These are phyloP conservation scores for Plestiodon gilberti DNA, from an alignment of 2,113 vertebrate genomes.

Conservation along the genomic window DNA sequence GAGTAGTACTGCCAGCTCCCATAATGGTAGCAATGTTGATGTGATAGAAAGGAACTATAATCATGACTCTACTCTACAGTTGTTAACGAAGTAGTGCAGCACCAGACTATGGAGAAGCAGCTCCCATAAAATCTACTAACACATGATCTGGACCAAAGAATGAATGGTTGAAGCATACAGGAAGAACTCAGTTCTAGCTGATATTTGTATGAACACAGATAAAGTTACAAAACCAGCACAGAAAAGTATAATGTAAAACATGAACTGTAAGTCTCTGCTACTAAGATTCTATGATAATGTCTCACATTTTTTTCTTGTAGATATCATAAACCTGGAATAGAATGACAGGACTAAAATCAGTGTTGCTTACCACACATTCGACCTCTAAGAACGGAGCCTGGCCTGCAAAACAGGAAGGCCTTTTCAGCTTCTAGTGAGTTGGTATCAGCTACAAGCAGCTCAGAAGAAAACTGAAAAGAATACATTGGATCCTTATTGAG, in stretches of 20 bases:
- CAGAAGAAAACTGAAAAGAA: constrained; percentile 89
- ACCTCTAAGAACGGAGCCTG: constrained; percentile 92
- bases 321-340: not conserved
- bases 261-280: constrained; percentile 8
- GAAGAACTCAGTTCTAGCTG: not conserved
- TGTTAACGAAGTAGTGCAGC: no score
- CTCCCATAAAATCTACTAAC: no score
- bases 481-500: constrained; percentile 90
- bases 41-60: no score
- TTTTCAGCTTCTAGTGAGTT: constrained; percentile 90
- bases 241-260: not conserved
- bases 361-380: constrained; percentile 93
- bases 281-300: not conserved
- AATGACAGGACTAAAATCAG: not conserved
- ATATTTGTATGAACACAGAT: not conserved
- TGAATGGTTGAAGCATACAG: not conserved
- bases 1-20: no score
- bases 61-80: no score
- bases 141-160: not conserved
- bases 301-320: not conserved
- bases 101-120: no score
- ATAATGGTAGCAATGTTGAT: no score
- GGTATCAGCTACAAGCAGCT: constrained; percentile 90
- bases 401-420: constrained; percentile 90
- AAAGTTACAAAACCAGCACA: not conserved